Evolutionary conservation across 1,140 invertebrate species (phyloP), one percentile per base, ranked within the genome.

Genomic region (Coboldia fuscipes): DNA sequence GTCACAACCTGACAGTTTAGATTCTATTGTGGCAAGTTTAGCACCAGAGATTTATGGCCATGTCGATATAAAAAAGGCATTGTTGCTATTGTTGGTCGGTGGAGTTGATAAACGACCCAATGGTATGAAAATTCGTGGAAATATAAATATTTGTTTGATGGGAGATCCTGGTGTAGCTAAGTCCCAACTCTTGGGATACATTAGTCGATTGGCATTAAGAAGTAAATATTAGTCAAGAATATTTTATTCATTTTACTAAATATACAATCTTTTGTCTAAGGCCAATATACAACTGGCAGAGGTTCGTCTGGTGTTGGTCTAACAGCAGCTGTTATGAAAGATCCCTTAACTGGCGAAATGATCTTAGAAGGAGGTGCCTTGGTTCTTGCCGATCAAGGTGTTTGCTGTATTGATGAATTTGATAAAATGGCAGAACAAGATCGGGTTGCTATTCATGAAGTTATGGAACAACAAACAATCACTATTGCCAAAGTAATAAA

Each of bases 381-480:
- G 2, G 94, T 99, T 9, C 53, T 99, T 30, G 94, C 94, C 12
- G 96, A 99, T 63, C 76, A 90, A 48, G 80, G 96, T 16, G 83
- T 98, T 23, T 98, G 94, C 54, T 98, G 94, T 51, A 99, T 99
- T 56, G 94, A 98, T 51, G 96, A 99, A 61, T 99, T 99, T 60
- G 96, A 99, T 57, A 99, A 99, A 62, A 98, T 99, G 93, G 79
- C 89, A 28, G 93, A 98, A 37, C 52, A 56, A 10, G 94, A 98
- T 59, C 68, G 93, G 45, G 96, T 90, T 1, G 88, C 94, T 26
- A 97, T 99, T 45, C 96, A 99, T 54, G 96, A 99, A 62, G 89
- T 93, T 5, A 99, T 99, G 96, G 96, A 99, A 64, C 96, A 99
- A 50, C 96, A 99, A 60, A 99, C 96, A 2, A 97, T 99, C 41